A percentile compares a stretch with the other conserved stretches of the same genome.
Conservation (phyloP, 2,113 vertebrate species). For the Ariopsis seemanni region DNA sequence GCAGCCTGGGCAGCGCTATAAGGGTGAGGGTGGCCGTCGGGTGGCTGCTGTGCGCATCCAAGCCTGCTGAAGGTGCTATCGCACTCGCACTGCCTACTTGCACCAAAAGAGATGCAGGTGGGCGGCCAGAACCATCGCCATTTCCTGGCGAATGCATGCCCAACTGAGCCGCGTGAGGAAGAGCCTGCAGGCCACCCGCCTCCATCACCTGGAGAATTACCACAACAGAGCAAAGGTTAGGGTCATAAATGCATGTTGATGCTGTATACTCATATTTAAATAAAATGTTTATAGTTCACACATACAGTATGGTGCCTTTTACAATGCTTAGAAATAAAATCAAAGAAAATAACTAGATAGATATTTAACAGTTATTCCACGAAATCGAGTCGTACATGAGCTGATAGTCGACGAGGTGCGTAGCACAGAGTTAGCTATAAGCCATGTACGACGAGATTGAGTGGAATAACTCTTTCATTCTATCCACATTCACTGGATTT, state of each 20-base stretch:
- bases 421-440: too few relatives aligned
- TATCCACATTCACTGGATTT: too few relatives aligned
- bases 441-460: too few relatives aligned
- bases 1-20: constrained; percentile 76
- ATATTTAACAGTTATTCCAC: too few relatives aligned
- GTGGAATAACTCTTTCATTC: too few relatives aligned
- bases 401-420: too few relatives aligned
- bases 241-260: too few relatives aligned
- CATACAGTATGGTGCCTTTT: background rate
- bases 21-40: constrained; percentile 68
- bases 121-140: constrained; percentile 77
- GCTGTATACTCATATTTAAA: background rate
- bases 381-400: too few relatives aligned
- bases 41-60: constrained; percentile 75
- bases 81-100: constrained; percentile 65
- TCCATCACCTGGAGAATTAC: constrained; percentile 83
- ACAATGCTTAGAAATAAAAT: background rate
- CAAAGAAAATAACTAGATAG: background rate
- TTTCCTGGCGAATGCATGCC: constrained; percentile 71
- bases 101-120: constrained; percentile 64
- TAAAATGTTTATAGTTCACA: background rate
- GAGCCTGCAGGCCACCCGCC: constrained; percentile 74
- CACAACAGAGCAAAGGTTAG: constrained; percentile 78
- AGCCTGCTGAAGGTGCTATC: constrained; percentile 72
- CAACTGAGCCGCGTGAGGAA: constrained; percentile 67